Percentiles rank a stretch among this genome's conserved stretches.
Conservation (phyloP, 2,888 invertebrate species). For the Caenorhabditis uteleia region DNA sequence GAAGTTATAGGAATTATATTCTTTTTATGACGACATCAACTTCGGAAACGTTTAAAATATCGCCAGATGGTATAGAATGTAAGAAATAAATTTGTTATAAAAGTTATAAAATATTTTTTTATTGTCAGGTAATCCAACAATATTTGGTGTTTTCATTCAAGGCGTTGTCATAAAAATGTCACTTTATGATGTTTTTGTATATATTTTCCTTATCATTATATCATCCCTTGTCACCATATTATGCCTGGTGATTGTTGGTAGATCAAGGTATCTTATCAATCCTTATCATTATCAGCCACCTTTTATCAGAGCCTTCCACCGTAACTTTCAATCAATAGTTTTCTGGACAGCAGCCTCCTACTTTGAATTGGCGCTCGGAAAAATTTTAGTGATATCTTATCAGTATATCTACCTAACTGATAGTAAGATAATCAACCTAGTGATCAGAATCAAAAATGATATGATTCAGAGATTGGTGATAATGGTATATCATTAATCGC, state of each 20-base stretch:
- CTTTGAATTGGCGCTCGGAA: slow-evolving; percentile 17
- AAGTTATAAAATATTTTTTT: too few species aligned
- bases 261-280: neutral
- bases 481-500: slow-evolving; percentile 5
- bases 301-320: slow-evolving; percentile 10
- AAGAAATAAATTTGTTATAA: too few species aligned
- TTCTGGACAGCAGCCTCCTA: slow-evolving; percentile 17
- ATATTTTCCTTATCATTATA: slow-evolving; percentile 5
- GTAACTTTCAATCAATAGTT: slow-evolving; percentile 12
- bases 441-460: neutral
- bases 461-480: neutral
- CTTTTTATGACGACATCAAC: too few species aligned
- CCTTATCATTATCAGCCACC: neutral
- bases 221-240: slow-evolving; percentile 7
- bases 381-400: slow-evolving; percentile 14
- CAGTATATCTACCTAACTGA: slow-evolving; percentile 10
- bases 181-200: slow-evolving; percentile 4
- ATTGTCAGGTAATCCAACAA: slow-evolving; percentile 22
- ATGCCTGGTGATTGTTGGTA: slow-evolving; percentile 7
- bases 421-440: slow-evolving; percentile 6
- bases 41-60: too few species aligned
- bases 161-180: slow-evolving; percentile 16
- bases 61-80: neutral
- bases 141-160: slow-evolving; percentile 13
- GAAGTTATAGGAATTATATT: too few species aligned